Percentiles rank a stretch among this genome's conserved stretches.
These are phyloP conservation scores for Stictocephala bisonia DNA, from an alignment of 2,888 invertebrate species.

Conservation along the genomic window DNA sequence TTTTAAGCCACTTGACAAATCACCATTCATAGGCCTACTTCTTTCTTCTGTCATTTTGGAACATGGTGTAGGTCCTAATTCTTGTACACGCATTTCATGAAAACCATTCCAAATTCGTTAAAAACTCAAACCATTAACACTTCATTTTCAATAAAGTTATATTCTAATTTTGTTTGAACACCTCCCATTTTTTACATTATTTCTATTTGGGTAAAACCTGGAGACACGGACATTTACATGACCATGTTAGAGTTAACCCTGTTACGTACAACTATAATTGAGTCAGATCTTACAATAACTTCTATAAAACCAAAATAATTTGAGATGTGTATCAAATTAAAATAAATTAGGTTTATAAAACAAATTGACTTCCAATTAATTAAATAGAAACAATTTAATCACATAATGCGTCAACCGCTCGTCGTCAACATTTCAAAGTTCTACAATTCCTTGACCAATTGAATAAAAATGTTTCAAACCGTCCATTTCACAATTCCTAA, in stretches of 20 bases:
- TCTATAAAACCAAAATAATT: too few species aligned
- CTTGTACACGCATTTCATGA: conserved; percentile 60
- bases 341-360: too few species aligned
- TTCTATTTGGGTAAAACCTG: neutral
- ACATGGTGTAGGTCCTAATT: conserved; percentile 61
- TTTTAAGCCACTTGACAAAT: conserved; percentile 48
- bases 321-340: too few species aligned
- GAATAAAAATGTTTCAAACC: too few species aligned
- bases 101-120: conserved; percentile 46
- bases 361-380: neutral
- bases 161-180: conserved; percentile 25
- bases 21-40: conserved; percentile 59
- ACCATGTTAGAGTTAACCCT: neutral
- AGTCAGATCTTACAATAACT: too few species aligned
- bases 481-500: too few species aligned
- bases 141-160: conserved; percentile 7
- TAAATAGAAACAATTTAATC: neutral
- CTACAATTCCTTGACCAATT: conserved; percentile 54
- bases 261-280: neutral
- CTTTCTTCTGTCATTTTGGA: conserved; percentile 62
- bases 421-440: conserved; percentile 59
- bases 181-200: conserved; percentile 31
- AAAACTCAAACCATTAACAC: conserved; percentile 49
- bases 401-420: conserved; percentile 55
- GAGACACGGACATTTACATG: conserved; percentile 1